Conservation (phyloP, 1,140 invertebrate genomes). For the Zaprionus lachaisei region DNA sequence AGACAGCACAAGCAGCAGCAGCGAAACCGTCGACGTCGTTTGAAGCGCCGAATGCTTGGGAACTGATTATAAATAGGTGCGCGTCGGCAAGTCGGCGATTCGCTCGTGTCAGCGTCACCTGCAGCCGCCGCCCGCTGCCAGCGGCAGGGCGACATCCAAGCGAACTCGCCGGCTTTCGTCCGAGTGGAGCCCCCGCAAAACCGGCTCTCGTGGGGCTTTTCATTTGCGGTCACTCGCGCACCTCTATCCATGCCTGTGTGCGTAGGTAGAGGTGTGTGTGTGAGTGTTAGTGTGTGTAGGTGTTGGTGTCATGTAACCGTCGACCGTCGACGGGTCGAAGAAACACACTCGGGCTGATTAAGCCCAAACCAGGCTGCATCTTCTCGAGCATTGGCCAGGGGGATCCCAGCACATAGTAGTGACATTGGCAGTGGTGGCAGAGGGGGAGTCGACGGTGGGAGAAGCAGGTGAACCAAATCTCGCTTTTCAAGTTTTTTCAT, state of each 20-base stretch:
- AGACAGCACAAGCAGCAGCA: conserved; percentile 29
- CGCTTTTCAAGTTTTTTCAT: conserved; percentile 19
- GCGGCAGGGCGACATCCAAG: conserved; percentile 47
- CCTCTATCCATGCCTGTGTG: neutral
- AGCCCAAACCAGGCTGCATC: conserved; percentile 1
- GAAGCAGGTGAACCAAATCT: neutral
- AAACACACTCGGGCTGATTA: conserved; percentile 21
- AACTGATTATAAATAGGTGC: conserved; percentile 76
- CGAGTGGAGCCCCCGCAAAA: conserved; percentile 28
- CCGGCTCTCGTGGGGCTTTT: conserved; percentile 37
- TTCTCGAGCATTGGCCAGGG: neutral
- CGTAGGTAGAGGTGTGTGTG: neutral
- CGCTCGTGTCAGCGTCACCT: conserved; percentile 41
- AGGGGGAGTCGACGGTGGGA: neutral
- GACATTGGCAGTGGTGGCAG: neutral
- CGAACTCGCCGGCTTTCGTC: conserved; percentile 74
- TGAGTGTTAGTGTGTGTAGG: neutral
- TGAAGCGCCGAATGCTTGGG: conserved; percentile 49
- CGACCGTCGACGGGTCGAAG: conserved; percentile 11
- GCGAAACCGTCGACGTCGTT: conserved; percentile 47
- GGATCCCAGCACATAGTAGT: conserved; percentile 5
- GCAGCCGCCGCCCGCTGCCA: conserved; percentile 21
- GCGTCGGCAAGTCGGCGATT: conserved; percentile 50
- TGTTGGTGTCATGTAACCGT: conserved; percentile 43
- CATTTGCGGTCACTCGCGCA: conserved; percentile 24